These are phyloP conservation scores for Sarcophaga bullata DNA, from an alignment of 1,140 invertebrate species.

Conservation along the genomic window DNA sequence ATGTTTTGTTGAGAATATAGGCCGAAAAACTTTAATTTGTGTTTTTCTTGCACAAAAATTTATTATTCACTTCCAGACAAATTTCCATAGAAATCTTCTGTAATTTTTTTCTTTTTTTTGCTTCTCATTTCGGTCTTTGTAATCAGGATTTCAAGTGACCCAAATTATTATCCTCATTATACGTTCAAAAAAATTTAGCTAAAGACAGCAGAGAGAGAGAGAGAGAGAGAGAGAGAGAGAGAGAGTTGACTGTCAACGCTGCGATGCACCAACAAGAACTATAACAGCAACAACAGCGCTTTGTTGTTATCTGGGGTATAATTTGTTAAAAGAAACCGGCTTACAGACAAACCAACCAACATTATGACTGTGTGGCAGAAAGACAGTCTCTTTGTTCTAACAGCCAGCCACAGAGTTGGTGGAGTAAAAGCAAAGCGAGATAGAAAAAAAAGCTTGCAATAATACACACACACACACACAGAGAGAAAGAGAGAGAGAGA, in stretches of 20 bases:
- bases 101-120: not conserved
- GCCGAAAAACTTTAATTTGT: too few species aligned
- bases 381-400: not conserved
- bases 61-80: too few species aligned
- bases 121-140: not conserved
- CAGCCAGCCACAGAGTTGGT: not conserved
- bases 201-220: not conserved
- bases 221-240: not conserved
- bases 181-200: not conserved
- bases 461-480: not conserved
- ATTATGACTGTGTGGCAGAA: not conserved
- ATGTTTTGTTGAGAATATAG: too few species aligned
- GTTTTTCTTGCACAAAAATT: too few species aligned
- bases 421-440: not conserved
- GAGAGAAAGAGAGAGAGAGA: not conserved
- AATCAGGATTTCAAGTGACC: not conserved
- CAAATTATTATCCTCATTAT: conserved; percentile 3
- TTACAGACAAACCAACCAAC: conserved; percentile 21
- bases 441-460: too few species aligned
- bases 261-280: not conserved
- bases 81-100: too few species aligned
- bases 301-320: not conserved
- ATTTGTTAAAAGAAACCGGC: not conserved
- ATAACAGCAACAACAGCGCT: not conserved
- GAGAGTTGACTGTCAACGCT: not conserved